phyloP scores from a whole-genome alignment of 2,888 invertebrate species.

The Lepidochitona cinerea region DNA sequence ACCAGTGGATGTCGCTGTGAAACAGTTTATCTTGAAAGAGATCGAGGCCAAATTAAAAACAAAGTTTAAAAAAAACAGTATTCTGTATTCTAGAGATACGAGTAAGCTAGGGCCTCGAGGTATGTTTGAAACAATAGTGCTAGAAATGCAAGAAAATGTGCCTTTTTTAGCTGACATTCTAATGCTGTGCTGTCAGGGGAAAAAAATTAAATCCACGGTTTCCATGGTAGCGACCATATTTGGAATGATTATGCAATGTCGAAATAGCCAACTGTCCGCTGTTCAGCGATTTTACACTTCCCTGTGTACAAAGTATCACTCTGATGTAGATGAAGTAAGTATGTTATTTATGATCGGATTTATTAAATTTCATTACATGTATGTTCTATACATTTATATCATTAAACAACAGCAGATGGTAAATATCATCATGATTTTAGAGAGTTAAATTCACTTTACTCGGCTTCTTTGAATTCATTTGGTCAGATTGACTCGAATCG shows the following conservation, averaged over 20 bases:
- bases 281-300: not conserved
- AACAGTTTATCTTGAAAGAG: not conserved
- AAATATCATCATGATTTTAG: too few relatives aligned
- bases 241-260: not conserved
- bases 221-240: not conserved
- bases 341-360: too few relatives aligned
- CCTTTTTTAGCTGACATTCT: not conserved
- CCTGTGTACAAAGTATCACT: too few relatives aligned
- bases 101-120: not conserved
- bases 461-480: too few relatives aligned
- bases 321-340: too few relatives aligned
- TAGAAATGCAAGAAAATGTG: not conserved
- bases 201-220: not conserved
- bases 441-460: too few relatives aligned
- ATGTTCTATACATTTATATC: too few relatives aligned
- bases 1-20: not conserved
- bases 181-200: not conserved
- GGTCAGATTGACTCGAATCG: too few relatives aligned
- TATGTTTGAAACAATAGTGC: not conserved
- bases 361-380: too few relatives aligned
- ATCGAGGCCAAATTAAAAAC: not conserved
- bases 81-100: not conserved
- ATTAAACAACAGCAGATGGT: too few relatives aligned
- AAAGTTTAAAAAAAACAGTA: slow-evolving; percentile 2
- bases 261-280: not conserved